Evolutionary conservation across 1,140 invertebrate species (phyloP).

Genomic region (Drosophila hydei): DNA sequence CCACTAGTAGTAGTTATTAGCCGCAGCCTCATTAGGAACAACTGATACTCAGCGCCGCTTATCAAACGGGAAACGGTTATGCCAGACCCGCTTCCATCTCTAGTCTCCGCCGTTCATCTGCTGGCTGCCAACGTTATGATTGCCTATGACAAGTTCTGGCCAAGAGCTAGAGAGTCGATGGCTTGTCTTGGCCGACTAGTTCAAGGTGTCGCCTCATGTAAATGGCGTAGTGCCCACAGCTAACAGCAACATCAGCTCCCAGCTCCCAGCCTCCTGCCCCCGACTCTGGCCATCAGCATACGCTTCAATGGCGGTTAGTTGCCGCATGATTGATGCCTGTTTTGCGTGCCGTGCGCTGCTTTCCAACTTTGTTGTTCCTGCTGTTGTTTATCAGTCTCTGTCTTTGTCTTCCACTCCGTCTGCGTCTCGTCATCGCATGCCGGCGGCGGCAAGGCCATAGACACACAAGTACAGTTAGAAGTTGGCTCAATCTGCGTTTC

Average conservation of each 20-base stretch:
- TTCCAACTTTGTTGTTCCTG: slow-evolving; percentile 37
- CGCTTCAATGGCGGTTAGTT: slow-evolving; percentile 58
- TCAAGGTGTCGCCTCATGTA: slow-evolving; percentile 56
- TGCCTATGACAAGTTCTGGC: slow-evolving; percentile 66
- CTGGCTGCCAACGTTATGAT: slow-evolving; percentile 62
- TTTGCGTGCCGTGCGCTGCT: slow-evolving; percentile 71
- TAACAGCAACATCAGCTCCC: background rate
- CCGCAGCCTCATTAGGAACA: slow-evolving; percentile 67
- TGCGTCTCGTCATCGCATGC: slow-evolving; percentile 26
- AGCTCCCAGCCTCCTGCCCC: slow-evolving; percentile 20
- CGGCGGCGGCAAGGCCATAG: slow-evolving; percentile 53
- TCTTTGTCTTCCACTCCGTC: slow-evolving; percentile 40
- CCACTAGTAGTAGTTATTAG: slow-evolving; percentile 62
- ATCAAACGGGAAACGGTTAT: slow-evolving; percentile 54
- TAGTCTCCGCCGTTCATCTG: background rate
- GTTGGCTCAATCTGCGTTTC: slow-evolving; percentile 31
- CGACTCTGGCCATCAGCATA: slow-evolving; percentile 48
- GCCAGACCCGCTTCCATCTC: background rate
- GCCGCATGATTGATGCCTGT: slow-evolving; percentile 81
- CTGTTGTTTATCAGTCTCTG: slow-evolving; percentile 51
- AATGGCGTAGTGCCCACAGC: slow-evolving; percentile 32
- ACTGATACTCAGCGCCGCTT: slow-evolving; percentile 39
- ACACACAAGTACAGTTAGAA: slow-evolving; percentile 56
- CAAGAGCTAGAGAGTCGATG: slow-evolving; percentile 25
- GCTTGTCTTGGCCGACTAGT: slow-evolving; percentile 43